Conservation (phyloP, 2,797 vertebrate species). For the Dermochelys coriacea region DNA sequence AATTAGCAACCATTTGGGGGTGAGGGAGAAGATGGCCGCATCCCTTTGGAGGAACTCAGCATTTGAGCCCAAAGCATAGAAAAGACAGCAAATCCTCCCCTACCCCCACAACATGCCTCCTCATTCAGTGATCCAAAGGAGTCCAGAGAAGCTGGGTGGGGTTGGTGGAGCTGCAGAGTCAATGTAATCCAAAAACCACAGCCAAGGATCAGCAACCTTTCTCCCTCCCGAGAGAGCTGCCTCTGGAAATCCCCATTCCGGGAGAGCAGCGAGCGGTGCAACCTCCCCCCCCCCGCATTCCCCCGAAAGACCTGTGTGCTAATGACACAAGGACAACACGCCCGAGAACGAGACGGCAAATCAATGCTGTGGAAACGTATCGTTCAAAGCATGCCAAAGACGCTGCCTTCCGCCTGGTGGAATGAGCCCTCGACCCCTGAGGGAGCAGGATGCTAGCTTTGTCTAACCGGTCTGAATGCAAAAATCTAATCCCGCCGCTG, state of each 20-base stretch:
- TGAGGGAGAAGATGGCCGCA: neutral
- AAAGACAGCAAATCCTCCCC: neutral
- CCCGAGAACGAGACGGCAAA: constrained; percentile 69
- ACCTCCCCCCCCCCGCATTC: constrained; percentile 26
- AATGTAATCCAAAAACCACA: neutral
- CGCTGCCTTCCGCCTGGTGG: constrained; percentile 46
- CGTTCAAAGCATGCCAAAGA: constrained; percentile 69
- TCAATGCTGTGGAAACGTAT: constrained; percentile 70
- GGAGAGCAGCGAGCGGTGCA: constrained; percentile 53
- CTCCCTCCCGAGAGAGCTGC: constrained; percentile 3
- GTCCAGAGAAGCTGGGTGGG: neutral
- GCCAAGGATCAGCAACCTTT: neutral
- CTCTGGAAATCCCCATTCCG: neutral
- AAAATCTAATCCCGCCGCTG: constrained; percentile 71
- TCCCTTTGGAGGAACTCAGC: neutral
- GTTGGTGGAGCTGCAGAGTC: neutral
- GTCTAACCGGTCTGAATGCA: constrained; percentile 60
- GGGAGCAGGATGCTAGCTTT: constrained; percentile 40
- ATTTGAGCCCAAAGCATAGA: neutral
- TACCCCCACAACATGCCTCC: neutral
- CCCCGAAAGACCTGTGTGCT: constrained; percentile 60
- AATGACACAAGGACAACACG: constrained; percentile 74
- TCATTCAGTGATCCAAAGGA: neutral
- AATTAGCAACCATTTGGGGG: neutral
- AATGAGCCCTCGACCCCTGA: constrained; percentile 42